These are phyloP conservation scores for Drosophila rellima DNA, from an alignment of 2,888 invertebrate species.

Conservation along the genomic window DNA sequence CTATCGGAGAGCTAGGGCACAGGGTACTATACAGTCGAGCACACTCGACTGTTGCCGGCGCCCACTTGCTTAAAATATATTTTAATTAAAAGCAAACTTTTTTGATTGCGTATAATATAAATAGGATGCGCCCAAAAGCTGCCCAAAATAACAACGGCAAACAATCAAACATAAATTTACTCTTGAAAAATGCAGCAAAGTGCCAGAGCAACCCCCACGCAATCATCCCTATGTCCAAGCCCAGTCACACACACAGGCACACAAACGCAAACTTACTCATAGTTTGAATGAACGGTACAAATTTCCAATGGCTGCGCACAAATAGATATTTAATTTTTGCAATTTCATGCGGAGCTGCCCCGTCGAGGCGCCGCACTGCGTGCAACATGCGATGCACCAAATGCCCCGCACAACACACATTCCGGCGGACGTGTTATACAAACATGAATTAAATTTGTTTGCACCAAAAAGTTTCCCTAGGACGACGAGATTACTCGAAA, in stretches of 20 bases:
- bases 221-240: background rate
- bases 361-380: constrained; percentile 36
- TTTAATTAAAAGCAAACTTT: constrained; percentile 76
- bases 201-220: constrained; percentile 20
- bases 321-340: constrained; percentile 76
- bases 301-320: constrained; percentile 53
- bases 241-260: background rate
- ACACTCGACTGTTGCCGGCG: no score
- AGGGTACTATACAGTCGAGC: no score
- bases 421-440: constrained; percentile 58
- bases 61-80: no score
- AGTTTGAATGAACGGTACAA: constrained; percentile 39
- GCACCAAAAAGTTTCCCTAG: constrained; percentile 48
- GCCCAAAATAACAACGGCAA: constrained; percentile 63
- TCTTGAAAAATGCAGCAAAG: constrained; percentile 23
- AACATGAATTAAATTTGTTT: constrained; percentile 71
- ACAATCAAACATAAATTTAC: constrained; percentile 67
- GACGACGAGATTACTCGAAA: constrained; percentile 1
- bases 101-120: constrained; percentile 51
- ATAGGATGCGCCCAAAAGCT: constrained; percentile 43
- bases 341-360: constrained; percentile 56
- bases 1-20: no score
- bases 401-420: constrained; percentile 41
- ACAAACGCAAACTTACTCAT: background rate
- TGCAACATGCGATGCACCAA: constrained; percentile 44